These are phyloP conservation scores for Paratilapia polleni DNA, from an alignment of 2,113 vertebrate genomes.

Conservation along the genomic window DNA sequence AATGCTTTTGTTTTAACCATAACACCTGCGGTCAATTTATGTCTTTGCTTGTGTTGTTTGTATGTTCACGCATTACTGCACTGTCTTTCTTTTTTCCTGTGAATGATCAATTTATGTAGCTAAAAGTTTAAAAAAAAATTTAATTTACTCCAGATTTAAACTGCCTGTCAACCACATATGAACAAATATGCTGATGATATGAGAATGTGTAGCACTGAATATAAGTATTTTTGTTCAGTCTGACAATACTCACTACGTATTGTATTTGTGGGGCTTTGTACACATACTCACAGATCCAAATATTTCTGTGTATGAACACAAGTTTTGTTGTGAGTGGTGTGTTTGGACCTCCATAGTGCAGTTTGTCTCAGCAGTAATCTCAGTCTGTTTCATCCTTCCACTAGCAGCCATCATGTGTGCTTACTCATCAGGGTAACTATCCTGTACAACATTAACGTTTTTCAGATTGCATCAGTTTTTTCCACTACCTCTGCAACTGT, in stretches of 20 bases:
- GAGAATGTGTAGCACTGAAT: slow-evolving; percentile 7
- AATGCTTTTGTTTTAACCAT: background rate
- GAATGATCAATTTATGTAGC: background rate
- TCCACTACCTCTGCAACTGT: slow-evolving; percentile 69
- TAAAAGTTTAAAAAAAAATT: background rate
- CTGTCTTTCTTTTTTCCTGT: background rate
- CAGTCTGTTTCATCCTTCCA: slow-evolving; percentile 25
- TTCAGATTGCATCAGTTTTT: slow-evolving; percentile 39
- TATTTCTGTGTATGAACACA: background rate
- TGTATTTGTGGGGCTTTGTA: background rate
- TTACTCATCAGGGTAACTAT: slow-evolving; percentile 29
- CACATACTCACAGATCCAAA: background rate
- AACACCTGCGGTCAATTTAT: background rate
- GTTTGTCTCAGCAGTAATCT: slow-evolving; percentile 28
- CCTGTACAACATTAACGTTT: background rate
- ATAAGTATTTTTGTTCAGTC: background rate
- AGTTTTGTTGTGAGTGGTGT: background rate
- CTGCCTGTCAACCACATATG: background rate
- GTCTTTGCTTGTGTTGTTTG: background rate
- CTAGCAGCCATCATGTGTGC: slow-evolving; percentile 33
- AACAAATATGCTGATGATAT: slow-evolving; percentile 3
- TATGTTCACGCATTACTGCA: slow-evolving; percentile 18
- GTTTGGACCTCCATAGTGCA: slow-evolving; percentile 8
- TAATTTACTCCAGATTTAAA: background rate
- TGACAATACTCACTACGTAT: background rate